Evolutionary conservation across 2,797 vertebrate genomes (phyloP).

Genomic region (Monodelphis domestica): DNA sequence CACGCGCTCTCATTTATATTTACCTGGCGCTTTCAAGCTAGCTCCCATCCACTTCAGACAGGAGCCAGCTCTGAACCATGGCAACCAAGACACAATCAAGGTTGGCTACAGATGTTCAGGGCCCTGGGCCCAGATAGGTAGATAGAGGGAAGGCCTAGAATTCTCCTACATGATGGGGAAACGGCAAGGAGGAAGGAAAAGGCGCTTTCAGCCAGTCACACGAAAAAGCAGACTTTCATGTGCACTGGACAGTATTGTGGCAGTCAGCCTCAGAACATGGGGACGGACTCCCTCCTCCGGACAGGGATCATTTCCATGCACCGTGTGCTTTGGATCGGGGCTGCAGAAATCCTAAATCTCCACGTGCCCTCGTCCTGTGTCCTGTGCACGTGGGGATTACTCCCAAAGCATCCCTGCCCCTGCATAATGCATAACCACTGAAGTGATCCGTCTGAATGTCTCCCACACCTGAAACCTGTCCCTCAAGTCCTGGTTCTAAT

Average conservation of each 20-base stretch:
- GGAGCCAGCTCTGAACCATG: conserved; percentile 10
- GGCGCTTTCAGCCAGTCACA: background rate
- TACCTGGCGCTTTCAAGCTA: conserved; percentile 69
- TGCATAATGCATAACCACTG: background rate
- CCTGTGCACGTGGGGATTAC: background rate
- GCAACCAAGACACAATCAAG: conserved; percentile 19
- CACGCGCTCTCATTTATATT: conserved; percentile 76
- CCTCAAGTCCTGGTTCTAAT: background rate
- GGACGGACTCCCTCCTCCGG: background rate
- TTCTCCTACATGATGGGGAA: fast-evolving
- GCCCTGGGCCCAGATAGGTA: background rate
- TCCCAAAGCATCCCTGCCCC: background rate
- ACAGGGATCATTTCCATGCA: background rate
- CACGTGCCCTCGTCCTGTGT: background rate
- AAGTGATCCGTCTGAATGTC: background rate
- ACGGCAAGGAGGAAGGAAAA: background rate
- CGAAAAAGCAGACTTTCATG: background rate
- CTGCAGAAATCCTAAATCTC: background rate
- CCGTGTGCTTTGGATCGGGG: background rate
- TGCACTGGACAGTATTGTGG: background rate
- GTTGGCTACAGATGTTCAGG: conserved; percentile 43
- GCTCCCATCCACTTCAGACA: conserved; percentile 66
- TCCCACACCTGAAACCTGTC: conserved; percentile 39
- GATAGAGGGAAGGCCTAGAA: conserved; percentile 34
- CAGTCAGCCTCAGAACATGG: background rate